Conservation (phyloP, 1,140 invertebrate species). For the Drosophila takahashii region DNA sequence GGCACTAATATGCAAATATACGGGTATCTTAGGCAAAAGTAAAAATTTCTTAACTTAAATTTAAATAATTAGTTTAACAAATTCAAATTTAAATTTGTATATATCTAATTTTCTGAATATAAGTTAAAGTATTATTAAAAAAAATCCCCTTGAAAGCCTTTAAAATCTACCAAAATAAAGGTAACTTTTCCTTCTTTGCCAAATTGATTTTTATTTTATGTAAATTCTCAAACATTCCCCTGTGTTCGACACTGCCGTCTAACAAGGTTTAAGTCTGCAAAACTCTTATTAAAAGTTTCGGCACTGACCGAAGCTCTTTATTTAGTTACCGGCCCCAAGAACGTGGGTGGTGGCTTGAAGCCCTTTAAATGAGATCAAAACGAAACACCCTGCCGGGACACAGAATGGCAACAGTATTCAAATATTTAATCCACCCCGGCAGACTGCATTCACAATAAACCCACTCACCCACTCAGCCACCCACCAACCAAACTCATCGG, state of each 20-base stretch:
- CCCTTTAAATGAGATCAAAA: slow-evolving; percentile 56
- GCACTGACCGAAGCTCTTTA: slow-evolving; percentile 36
- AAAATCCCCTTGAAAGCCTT: not conserved
- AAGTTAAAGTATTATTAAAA: no score
- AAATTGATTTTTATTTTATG: slow-evolving; percentile 9
- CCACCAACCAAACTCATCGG: slow-evolving; percentile 1
- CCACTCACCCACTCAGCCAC: not conserved
- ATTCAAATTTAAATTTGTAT: no score
- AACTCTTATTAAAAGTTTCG: slow-evolving; percentile 36
- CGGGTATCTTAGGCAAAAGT: not conserved
- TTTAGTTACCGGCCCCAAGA: slow-evolving; percentile 26
- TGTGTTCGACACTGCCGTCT: not conserved
- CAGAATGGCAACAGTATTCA: slow-evolving; percentile 44
- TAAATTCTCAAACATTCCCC: not conserved
- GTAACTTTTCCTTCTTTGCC: not conserved
- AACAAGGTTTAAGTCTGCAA: slow-evolving; percentile 12
- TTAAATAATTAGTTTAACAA: no score
- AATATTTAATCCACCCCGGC: slow-evolving; percentile 51
- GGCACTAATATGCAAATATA: not conserved
- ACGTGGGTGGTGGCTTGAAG: slow-evolving; percentile 24
- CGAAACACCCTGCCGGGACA: slow-evolving; percentile 27
- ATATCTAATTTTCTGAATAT: no score
- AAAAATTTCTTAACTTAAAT: no score
- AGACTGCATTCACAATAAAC: slow-evolving; percentile 32
- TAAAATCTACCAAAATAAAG: not conserved